A percentile compares a stretch with the other conserved stretches of the same genome.
Conservation (phyloP, 2,113 vertebrate genomes). For the Tragelaphus scriptus region DNA sequence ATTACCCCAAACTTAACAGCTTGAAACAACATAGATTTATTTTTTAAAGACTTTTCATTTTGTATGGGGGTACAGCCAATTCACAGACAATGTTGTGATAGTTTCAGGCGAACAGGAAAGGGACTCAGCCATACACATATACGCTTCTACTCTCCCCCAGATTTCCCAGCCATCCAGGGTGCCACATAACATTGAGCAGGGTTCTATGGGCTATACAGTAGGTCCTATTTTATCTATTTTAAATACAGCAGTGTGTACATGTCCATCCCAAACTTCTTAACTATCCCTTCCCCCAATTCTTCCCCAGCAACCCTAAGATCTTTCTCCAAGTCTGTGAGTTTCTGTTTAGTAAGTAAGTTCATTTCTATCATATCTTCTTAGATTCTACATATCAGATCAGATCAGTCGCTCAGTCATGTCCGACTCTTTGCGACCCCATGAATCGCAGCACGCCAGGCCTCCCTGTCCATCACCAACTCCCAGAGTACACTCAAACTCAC, state of each 20-base stretch:
- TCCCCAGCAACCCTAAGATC: background rate
- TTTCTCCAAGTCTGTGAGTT: background rate
- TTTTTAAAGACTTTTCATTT: background rate
- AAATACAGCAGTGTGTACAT: background rate
- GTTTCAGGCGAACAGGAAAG: background rate
- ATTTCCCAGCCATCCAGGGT: background rate
- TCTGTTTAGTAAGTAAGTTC: background rate
- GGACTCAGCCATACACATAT: background rate
- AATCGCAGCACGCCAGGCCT: too few relatives aligned
- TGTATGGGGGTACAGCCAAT: background rate
- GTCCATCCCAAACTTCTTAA: background rate
- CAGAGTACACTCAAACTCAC: too few relatives aligned
- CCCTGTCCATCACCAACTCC: too few relatives aligned
- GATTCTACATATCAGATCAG: background rate
- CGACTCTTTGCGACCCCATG: too few relatives aligned
- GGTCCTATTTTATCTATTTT: background rate
- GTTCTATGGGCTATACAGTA: background rate
- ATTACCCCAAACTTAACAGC: background rate
- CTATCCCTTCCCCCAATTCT: background rate
- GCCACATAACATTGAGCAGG: background rate
- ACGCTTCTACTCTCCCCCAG: background rate
- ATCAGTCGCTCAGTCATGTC: too few relatives aligned
- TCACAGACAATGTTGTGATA: background rate
- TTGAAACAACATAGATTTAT: background rate
- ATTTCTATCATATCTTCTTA: background rate